phyloP scores from a whole-genome alignment of 2,888 invertebrate species.

The Ferdinandea cuprea region DNA sequence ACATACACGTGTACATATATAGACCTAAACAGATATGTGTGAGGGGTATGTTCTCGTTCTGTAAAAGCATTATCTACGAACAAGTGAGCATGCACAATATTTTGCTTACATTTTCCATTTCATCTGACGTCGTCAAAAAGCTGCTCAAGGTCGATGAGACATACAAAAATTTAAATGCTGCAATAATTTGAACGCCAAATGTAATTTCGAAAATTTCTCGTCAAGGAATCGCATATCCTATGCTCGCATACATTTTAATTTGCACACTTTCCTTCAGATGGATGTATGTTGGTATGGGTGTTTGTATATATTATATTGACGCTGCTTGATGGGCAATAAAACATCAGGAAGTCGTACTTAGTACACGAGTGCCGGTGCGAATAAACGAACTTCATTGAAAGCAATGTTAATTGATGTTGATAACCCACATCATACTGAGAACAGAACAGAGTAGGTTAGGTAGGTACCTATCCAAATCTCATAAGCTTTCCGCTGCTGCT shows the following conservation, averaged over 20 bases:
- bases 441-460: too few species aligned
- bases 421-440: slow-evolving; percentile 52
- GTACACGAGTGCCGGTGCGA: slow-evolving; percentile 23
- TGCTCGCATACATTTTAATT: not conserved
- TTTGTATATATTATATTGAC: too few species aligned
- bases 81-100: not conserved
- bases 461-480: slow-evolving; percentile 24
- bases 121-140: slow-evolving; percentile 36
- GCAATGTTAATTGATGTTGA: slow-evolving; percentile 45
- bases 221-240: not conserved
- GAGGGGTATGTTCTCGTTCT: slow-evolving; percentile 39
- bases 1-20: too few species aligned
- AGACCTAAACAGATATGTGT: too few species aligned
- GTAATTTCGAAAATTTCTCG: slow-evolving; percentile 4
- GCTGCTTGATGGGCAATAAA: too few species aligned
- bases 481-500: slow-evolving; percentile 41
- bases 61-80: slow-evolving; percentile 3
- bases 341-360: slow-evolving; percentile 23
- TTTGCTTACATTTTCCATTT: slow-evolving; percentile 29
- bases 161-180: slow-evolving; percentile 21
- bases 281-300: too few species aligned
- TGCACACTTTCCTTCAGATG: not conserved
- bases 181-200: slow-evolving; percentile 8
- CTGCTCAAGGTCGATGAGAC: slow-evolving; percentile 28
- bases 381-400: slow-evolving; percentile 21